A percentile compares a stretch with the other conserved stretches of the same genome.
These are phyloP conservation scores for Solea solea DNA, from an alignment of 2,113 vertebrate species.

Conservation along the genomic window DNA sequence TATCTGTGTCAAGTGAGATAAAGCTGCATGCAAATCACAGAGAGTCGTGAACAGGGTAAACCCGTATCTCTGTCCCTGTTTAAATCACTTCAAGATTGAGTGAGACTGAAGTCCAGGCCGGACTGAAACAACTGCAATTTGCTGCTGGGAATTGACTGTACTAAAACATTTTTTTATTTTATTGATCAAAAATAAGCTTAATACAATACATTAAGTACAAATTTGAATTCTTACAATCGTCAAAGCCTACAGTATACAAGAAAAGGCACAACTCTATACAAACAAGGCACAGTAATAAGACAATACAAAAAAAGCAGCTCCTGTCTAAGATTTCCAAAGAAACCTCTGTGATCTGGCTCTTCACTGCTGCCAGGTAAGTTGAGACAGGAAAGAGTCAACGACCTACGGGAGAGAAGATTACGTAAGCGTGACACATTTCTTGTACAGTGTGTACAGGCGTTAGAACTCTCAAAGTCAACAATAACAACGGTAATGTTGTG, in stretches of 20 bases:
- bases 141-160: neutral
- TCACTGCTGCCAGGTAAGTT: conserved; percentile 80
- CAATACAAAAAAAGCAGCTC: neutral
- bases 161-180: neutral
- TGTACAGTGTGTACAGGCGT: neutral
- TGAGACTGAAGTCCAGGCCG: conserved; percentile 62
- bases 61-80: conserved; percentile 35
- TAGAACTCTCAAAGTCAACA: neutral
- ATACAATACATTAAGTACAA: no score
- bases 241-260: no score
- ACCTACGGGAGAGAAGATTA: conserved; percentile 73
- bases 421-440: neutral
- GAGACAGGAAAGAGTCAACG: conserved; percentile 89
- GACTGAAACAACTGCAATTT: neutral
- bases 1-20: conserved; percentile 74
- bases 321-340: neutral
- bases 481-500: neutral
- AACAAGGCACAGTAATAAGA: neutral
- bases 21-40: conserved; percentile 32
- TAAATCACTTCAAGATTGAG: conserved; percentile 33
- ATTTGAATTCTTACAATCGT: no score
- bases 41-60: conserved; percentile 35
- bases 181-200: no score
- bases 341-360: conserved; percentile 5
- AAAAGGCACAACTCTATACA: neutral